Percentiles rank a stretch among this genome's conserved stretches.
These are phyloP conservation scores for Globia sparganii DNA, from an alignment of 2,888 invertebrate species.

Conservation along the genomic window DNA sequence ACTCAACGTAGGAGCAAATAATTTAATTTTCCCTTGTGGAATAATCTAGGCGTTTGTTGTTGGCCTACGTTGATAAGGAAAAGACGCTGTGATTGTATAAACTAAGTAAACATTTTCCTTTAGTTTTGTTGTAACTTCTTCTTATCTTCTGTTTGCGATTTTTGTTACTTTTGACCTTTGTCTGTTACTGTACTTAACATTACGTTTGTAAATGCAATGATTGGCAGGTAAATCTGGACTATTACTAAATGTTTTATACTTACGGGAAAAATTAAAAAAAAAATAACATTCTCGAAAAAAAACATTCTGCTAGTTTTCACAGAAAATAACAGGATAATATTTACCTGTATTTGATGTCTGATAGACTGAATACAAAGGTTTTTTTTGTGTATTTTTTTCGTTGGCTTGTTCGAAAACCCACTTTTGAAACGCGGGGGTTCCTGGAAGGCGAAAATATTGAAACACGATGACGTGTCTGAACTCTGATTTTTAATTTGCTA, in stretches of 20 bases:
- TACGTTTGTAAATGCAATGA: background rate
- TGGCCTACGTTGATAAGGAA: conserved; percentile 2
- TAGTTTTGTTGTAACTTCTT: background rate
- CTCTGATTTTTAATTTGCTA: background rate
- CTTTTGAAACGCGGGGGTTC: background rate
- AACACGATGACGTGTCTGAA: background rate
- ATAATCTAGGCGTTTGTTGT: conserved; percentile 17
- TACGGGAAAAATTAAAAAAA: background rate
- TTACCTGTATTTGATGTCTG: background rate
- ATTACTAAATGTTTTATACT: background rate
- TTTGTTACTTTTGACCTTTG: background rate
- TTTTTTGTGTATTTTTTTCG: background rate
- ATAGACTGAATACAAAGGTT: background rate
- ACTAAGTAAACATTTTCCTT: background rate
- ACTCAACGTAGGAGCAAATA: background rate
- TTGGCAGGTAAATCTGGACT: background rate
- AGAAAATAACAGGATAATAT: background rate
- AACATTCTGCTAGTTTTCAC: background rate
- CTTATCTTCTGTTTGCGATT: background rate
- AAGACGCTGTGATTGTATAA: background rate
- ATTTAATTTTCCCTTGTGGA: conserved; percentile 5
- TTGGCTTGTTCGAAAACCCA: background rate
- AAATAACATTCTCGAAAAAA: too few species aligned
- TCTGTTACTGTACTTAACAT: background rate
- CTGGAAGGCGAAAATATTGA: background rate